These are phyloP conservation scores for Gari tellinella DNA, from an alignment of 2,888 invertebrate species.

Conservation along the genomic window DNA sequence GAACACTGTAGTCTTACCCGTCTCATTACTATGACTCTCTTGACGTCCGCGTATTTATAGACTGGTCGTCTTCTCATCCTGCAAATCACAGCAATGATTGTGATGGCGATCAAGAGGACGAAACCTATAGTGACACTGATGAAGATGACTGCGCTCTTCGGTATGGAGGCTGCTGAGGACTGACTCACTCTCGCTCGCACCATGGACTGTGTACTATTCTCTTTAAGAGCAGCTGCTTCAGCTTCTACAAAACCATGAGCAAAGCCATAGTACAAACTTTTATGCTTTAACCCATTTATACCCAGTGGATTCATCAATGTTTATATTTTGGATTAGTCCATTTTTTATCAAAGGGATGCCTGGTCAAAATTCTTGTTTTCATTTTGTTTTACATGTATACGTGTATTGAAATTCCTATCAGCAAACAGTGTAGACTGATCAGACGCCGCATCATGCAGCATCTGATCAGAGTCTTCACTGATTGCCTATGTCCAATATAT, in stretches of 20 bases:
- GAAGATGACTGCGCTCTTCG: slow-evolving; percentile 42
- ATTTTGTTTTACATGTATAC: too few relatives aligned
- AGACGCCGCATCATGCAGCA: too few relatives aligned
- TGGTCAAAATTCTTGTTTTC: too few relatives aligned
- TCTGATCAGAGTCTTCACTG: too few relatives aligned
- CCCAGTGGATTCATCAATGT: too few relatives aligned
- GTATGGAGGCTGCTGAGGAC: slow-evolving; percentile 9
- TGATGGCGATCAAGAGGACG: slow-evolving; percentile 54
- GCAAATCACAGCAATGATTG: slow-evolving; percentile 54
- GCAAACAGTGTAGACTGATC: too few relatives aligned
- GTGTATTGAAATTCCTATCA: too few relatives aligned
- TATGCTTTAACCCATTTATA: too few relatives aligned
- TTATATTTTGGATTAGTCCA: too few relatives aligned
- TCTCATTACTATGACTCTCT: slow-evolving; percentile 82
- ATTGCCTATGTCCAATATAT: too few relatives aligned
- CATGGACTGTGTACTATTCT: slow-evolving; percentile 3
- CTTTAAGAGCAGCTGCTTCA: slow-evolving; percentile 11
- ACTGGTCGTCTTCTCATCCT: slow-evolving; percentile 40
- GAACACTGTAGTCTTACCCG: slow-evolving; percentile 68
- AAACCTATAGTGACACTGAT: slow-evolving; percentile 43
- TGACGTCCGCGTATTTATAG: slow-evolving; percentile 65
- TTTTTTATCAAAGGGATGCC: too few relatives aligned
- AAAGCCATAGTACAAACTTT: too few relatives aligned
- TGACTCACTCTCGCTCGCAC: neutral
- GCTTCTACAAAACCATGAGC: neutral